phyloP scores from a whole-genome alignment of 2,888 invertebrate genomes.

The Parascotia fuliginaria region DNA sequence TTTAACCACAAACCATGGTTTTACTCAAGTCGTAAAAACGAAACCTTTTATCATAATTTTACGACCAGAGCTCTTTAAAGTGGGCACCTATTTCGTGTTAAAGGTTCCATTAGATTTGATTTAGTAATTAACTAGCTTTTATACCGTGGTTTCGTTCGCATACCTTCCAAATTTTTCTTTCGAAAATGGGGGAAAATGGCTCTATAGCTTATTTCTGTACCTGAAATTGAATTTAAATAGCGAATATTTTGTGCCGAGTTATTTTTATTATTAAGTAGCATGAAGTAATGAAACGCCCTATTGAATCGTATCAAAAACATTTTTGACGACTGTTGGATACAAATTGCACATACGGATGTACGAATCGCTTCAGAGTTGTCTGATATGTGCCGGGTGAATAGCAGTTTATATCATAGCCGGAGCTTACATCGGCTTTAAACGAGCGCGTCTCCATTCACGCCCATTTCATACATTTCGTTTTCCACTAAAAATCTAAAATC shows the following conservation, averaged over 20 bases:
- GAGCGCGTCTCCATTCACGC: constrained; percentile 82
- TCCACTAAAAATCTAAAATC: constrained; percentile 86
- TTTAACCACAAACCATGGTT: constrained; percentile 67
- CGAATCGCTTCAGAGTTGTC: constrained; percentile 64
- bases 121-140: constrained; percentile 59
- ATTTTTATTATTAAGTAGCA: neutral
- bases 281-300: too few species aligned
- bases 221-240: neutral
- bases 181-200: constrained; percentile 1
- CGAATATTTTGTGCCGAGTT: neutral
- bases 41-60: constrained; percentile 81
- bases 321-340: constrained; percentile 36
- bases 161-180: neutral
- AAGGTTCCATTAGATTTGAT: constrained; percentile 65
- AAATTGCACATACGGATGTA: constrained; percentile 42
- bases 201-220: neutral
- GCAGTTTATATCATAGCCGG: constrained; percentile 80
- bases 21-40: constrained; percentile 73
- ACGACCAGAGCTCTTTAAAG: constrained; percentile 70
- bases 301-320: too few species aligned
- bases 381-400: constrained; percentile 75
- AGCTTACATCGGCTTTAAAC: constrained; percentile 81
- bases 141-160: constrained; percentile 11
- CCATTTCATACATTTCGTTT: constrained; percentile 82
- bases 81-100: constrained; percentile 71